Percentiles rank a stretch among this genome's conserved stretches.
Evolutionary conservation across 2,797 vertebrate species (phyloP).

Genomic region (Thamnophis elegans): DNA sequence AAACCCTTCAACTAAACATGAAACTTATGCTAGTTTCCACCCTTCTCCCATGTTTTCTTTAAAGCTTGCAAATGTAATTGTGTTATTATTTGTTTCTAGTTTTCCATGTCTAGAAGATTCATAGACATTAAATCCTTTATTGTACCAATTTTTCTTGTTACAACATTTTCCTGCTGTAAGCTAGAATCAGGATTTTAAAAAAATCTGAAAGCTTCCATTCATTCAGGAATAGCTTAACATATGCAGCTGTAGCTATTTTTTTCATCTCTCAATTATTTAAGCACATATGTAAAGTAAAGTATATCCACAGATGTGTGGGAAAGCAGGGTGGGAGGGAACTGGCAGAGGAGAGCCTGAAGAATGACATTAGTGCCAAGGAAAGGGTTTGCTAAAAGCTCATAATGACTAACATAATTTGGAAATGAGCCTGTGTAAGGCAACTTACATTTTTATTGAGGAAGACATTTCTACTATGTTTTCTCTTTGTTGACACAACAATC

Average conservation of each 20-base stretch:
- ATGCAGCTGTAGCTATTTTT: background rate
- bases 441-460: background rate
- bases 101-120: background rate
- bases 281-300: background rate
- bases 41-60: background rate
- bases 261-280: background rate
- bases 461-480: background rate
- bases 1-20: background rate
- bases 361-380: background rate
- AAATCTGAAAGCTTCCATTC: background rate
- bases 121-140: background rate
- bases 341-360: background rate
- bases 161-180: background rate
- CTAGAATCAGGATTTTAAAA: background rate
- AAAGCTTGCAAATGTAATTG: background rate
- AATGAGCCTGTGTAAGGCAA: background rate
- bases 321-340: background rate
- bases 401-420: background rate
- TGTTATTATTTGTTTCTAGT: background rate
- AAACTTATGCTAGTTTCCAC: background rate
- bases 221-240: background rate
- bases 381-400: background rate
- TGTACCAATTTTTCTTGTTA: background rate
- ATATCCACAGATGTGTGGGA: background rate
- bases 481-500: background rate